These are phyloP conservation scores for Himalopsyche kuldschensis DNA, from an alignment of 2,888 invertebrate genomes.

Conservation along the genomic window DNA sequence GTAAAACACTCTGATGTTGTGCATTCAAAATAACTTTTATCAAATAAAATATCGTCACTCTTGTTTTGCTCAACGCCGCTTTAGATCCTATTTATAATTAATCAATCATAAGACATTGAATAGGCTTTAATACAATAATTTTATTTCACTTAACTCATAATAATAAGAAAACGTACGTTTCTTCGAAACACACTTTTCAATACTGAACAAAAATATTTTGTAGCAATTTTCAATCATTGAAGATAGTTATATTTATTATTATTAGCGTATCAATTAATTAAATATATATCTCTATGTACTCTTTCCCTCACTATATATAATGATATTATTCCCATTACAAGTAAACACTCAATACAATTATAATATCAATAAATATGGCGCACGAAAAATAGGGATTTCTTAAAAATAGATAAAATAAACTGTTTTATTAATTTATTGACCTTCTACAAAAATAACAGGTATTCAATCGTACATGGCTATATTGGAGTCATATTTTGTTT, in stretches of 20 bases:
- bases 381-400: conserved; percentile 30
- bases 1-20: conserved; percentile 28
- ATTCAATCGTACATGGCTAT: conserved; percentile 26
- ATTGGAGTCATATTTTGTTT: conserved; percentile 23
- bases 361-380: conserved; percentile 35
- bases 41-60: conserved; percentile 13
- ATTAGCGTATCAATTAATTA: neutral
- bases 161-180: neutral
- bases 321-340: conserved; percentile 3
- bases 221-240: neutral
- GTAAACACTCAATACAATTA: conserved; percentile 4
- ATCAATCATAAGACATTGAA: conserved; percentile 40
- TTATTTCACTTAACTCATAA: neutral
- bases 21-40: conserved; percentile 31
- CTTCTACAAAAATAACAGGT: conserved; percentile 34
- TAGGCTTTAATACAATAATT: conserved; percentile 34
- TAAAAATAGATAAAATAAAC: conserved; percentile 23
- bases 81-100: conserved; percentile 19
- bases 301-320: neutral
- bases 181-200: neutral
- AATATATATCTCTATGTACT: neutral
- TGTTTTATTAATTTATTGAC: conserved; percentile 11
- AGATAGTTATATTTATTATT: neutral
- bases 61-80: conserved; percentile 9
- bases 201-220: neutral